These are phyloP conservation scores for Pristiophorus japonicus DNA, from an alignment of 2,113 vertebrate species.

Conservation along the genomic window DNA sequence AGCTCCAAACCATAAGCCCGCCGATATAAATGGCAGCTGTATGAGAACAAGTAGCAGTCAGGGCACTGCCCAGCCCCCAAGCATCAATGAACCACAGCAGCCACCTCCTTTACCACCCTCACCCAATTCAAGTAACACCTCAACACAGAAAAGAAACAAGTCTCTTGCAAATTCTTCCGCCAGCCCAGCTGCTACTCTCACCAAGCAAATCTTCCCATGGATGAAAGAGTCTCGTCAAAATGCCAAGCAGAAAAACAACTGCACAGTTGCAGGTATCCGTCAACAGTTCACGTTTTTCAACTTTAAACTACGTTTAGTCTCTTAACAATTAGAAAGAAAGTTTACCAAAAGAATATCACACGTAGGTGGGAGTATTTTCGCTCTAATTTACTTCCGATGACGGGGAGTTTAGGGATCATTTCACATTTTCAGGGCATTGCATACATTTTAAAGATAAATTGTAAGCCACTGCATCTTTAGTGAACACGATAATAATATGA, in stretches of 20 bases:
- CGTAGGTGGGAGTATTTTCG: too few species aligned
- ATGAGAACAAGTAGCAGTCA: conserved; percentile 76
- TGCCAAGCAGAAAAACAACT: conserved; percentile 86
- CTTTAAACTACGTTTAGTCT: neutral
- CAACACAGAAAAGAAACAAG: conserved; percentile 80
- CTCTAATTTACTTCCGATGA: too few species aligned
- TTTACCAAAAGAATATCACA: neutral
- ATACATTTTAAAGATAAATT: neutral
- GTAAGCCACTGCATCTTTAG: neutral
- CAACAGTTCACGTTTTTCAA: neutral
- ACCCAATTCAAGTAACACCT: conserved; percentile 72
- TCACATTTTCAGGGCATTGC: neutral
- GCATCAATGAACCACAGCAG: conserved; percentile 73
- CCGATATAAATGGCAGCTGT: conserved; percentile 84
- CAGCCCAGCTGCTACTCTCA: conserved; percentile 69
- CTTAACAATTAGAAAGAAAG: neutral
- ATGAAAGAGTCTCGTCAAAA: conserved; percentile 96
- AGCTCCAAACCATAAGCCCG: conserved; percentile 74
- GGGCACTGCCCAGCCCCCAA: conserved; percentile 67
- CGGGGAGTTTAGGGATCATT: neutral
- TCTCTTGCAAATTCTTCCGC: conserved; percentile 65
- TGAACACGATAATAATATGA: neutral
- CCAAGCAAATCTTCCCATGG: conserved; percentile 98
- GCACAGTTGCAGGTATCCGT: conserved; percentile 76
- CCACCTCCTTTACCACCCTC: conserved; percentile 56